Evolutionary conservation across 2,888 invertebrate species (phyloP), one percentile per base, ranked within the genome.

Genomic region (Trisateles emortualis): DNA sequence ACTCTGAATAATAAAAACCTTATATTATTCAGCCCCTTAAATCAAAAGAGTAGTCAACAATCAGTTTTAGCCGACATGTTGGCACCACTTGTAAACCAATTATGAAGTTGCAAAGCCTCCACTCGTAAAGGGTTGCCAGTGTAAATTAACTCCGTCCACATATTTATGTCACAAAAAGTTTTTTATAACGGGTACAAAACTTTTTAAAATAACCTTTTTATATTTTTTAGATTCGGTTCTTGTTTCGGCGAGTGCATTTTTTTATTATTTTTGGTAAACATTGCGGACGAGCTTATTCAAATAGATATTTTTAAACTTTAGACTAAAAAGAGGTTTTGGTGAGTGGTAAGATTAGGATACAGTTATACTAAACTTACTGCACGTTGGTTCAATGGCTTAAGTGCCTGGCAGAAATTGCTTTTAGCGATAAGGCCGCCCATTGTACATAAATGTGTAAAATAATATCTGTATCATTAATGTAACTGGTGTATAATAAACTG

Each of bases 91-190:
- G 41, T 50, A 47, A 59, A 56, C 40, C 38, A 60, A 62, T 50
- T 39, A 52, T 16, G 17, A 49, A 61, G 49, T 55, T 61, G n/a
- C 6, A 24, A 16, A 48, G 13, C 14, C 33, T 38, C 39, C 30
- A 22, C 30, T n/a, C 6, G 42, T 36, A 22, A 38, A 30, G 48
- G 40, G 53, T 54, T 57, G 51, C 61, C 38, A 48, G 47, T 54
- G 33, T 38, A 38, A 61, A 61, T 59, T 52, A 43, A 49, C 45
- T 35, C 55, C 46, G 33, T 29, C 38, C 54, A 54, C 51, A 56
- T 40, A 39, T 43, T 52, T 43, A 26, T 43, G 39, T 40, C 24
- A 39, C 46, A 46, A 41, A 56, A 59, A 43, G 36, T 43, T 42
- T 19, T 46, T 43, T 22, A 22, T 40, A 36, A 14, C 32, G 44